phyloP scores from a whole-genome alignment of 1,140 invertebrate species.

The Neodiprion fabricii region DNA sequence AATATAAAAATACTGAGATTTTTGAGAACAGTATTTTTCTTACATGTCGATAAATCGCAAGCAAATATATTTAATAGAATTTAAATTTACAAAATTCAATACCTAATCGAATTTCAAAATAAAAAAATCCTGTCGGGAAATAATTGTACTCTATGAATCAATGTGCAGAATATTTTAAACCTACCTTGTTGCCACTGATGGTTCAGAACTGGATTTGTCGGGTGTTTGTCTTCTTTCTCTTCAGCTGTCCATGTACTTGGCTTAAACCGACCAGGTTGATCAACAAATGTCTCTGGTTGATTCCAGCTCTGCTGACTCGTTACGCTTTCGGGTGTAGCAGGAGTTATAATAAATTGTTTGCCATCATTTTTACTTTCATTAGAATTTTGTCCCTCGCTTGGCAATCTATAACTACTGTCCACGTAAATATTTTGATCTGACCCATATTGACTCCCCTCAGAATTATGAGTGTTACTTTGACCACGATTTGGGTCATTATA shows the following conservation, averaged over 20 bases:
- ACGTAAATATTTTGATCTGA: conserved; percentile 30
- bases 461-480: background rate
- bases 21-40: too few species aligned
- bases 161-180: too few species aligned
- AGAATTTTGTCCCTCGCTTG: conserved; percentile 24
- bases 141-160: background rate
- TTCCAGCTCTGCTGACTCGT: background rate
- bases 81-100: background rate
- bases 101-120: background rate
- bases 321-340: too few species aligned
- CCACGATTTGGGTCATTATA: background rate
- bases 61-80: too few species aligned
- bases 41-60: too few species aligned
- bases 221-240: background rate
- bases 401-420: conserved; percentile 24
- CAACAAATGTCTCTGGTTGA: background rate
- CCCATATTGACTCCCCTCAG: background rate
- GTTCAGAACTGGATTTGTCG: too few species aligned
- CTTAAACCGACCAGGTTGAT: conserved; percentile 16
- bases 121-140: background rate
- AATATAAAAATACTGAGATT: too few species aligned
- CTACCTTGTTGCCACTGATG: too few species aligned
- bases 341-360: too few species aligned
- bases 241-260: conserved; percentile 18
- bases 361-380: background rate